Evolutionary conservation across 2,113 vertebrate genomes (phyloP), one percentile per base, ranked within the genome.

Genomic region (Xiphorhynchus elegans): DNA sequence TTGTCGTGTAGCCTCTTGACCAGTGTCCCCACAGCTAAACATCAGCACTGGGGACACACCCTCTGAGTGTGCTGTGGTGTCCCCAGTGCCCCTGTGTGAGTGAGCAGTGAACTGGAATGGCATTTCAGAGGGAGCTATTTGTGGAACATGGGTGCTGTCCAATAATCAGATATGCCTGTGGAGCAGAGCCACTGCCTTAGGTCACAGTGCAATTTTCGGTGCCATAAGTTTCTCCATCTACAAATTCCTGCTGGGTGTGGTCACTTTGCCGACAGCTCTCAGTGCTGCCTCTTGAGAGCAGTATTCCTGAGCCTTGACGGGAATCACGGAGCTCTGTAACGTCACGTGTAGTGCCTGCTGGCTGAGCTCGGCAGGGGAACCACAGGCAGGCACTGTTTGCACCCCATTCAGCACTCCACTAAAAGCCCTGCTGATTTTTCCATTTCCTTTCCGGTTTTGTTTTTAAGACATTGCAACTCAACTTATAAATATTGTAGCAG

Each of bases 81-180:
- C 79, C 87, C 90, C 52, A 25, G 55, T 18, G 87, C 58, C 74
- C 68, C 56, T 14, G 52, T 14, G 56, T 1, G 35, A 60, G 40
- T 0, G 8, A 79, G 55, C 46, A 2, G 47, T 31, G 87, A 76
- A 42, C 35, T 42, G 11, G 88, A 89, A 70, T 14, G 67, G 82
- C 87, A 80, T 95, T 95, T 91, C 60, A 72, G 68, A 59, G 37
- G 66, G n/a, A 83, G 95, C 92, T 96, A 93, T 97, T 96, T 96
- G 67, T 84, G 92, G 96, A 88, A 64, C 92, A 63, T 63, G 4
- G 44, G 47, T 90, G 88, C 90, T 69, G 60, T 37, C 91, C 92
- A 84, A 84, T 39, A 64, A 64, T 82, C 95, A 92, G 96, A 87
- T 84, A 26, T 4, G 91, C 70, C 74, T 33, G 74, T 68, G 84